Base-by-base conservation (phyloP, 2,888 invertebrate species). In the Drosophila koepferae region DNA sequence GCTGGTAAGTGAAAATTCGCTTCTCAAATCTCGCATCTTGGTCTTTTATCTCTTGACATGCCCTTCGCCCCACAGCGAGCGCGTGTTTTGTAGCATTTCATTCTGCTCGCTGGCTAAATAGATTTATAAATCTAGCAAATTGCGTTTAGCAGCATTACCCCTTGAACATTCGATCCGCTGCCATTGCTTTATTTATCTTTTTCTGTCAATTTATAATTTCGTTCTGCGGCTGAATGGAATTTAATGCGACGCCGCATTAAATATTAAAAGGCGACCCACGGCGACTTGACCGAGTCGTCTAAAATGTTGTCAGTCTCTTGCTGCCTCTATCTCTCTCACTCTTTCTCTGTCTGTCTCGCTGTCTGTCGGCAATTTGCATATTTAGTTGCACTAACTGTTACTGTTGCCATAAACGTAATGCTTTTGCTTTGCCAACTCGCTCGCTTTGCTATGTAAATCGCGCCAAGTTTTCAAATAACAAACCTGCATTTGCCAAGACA, bases 361-460 rank as follows among this genome's bases (percentile, higher is more conserved):
- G 60, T 44, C 58, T 43, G 34, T 48, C 41, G 67, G 69, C 69
- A 60, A 85, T 83, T 83, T 83, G 86, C 83, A 83, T 83, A 85
- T 76, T 78, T 76, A 61, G 73, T 40, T 63, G 73, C 76, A 69
- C 61, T 66, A 68, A 69, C 69, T 63, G 74, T 54, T 59, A 65
- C 55, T 55, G 62, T 51, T 44, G 71, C 67, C 49, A 71, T 62
- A 68, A 71, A 66, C 62, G 62, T 56, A 70, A 62, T 71, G 64
- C 72, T 66, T 60, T 18, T 59, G 63, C 69, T 49, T 67, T 51
- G 63, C 48, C 70, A 55, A 49, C 61, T 56, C 56, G 51, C 34
- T 28, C 54, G 69, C 77, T 80, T 80, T 72, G 81, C 77, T 51
- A 84, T 84, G 81, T 74, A 81, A 82, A 81, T 82, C 44, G 81